Evolutionary conservation across 2,113 vertebrate species (phyloP), one percentile per base, ranked within the genome.

Genomic region (Xiphophorus hellerii): DNA sequence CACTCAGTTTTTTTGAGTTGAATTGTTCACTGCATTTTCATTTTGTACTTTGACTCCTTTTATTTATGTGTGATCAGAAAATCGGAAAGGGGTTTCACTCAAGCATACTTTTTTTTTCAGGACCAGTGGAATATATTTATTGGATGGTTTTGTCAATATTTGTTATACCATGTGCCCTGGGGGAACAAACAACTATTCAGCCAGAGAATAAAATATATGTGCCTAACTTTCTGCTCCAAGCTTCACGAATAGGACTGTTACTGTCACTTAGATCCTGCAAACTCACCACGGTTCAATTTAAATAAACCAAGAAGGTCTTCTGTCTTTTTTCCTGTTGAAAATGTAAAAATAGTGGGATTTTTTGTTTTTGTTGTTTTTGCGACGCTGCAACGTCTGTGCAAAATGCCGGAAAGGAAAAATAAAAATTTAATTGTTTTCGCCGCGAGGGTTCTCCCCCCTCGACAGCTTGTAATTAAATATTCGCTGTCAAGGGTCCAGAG

Each of bases 381-480:
- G 28, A 29, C 29, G 13, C 42, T n/a, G 0, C n/a, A 28, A 13
- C 37, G 17, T 62, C 35, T 31, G 42, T 48, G 37, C 29, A 39
- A n/a, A 68, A 1, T 62, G 58, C 15, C 62, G 17, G 70, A 68
- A 37, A 67, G 1, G 63, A 67, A 28, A 66, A 4, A 35, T 11
- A 37, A 62, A 48, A 42, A 6, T 65, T 0, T 25, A 71, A 62
- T 51, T 54, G 15, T 62, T 64, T 2, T 73, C 31, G 54, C 42
- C 0, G 13, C 54, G 37, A 42, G 67, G 31, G 31, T 33, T 58
- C 31, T 67, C 15, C 17, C 42, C 42, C 71, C 39, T 73, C 20
- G 60, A 48, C 77, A 79, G 64, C 77, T 79, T 64, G 30, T 73
- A 51, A 73, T 68, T 73, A 79, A 79, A 67, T 79, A 44, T 79